Evolutionary conservation across 2,113 vertebrate genomes (phyloP), one percentile per base, ranked within the genome.

Genomic region (Pseudolaguvia tuberculata): DNA sequence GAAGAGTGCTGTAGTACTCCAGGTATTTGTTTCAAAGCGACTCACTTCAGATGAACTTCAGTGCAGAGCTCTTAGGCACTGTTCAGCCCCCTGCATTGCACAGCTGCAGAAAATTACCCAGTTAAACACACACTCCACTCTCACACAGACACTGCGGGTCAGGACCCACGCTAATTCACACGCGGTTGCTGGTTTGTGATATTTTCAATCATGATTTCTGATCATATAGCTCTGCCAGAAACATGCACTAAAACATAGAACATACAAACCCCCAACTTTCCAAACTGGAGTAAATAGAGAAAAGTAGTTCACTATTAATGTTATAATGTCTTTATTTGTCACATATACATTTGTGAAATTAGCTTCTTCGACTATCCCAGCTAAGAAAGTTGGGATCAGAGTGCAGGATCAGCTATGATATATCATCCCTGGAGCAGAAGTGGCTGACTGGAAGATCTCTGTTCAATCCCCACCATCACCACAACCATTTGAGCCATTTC

Each of bases 1-100:
- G 57, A 63, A 70, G 67, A 77, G 75, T 13, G 35, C 67, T 77
- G 56, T 42, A 61, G 75, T 77, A 61, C 48, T 70, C 67, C 75
- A 77, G 75, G 75, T 77, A 77, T 77, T 77, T 77, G 75, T 71
- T 77, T 77, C 75, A 77, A 53, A 71, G 67, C 56, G 70, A 70
- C 47, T 71, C 68, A 77, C 75, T 70, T 77, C 67, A 77, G 57
- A 52, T 77, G 75, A 77, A 70, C 75, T 70, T 70, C 67, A 77
- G 67, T 62, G 31, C 67, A 57, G 67, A 48, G 75, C 75, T 77
- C 67, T 77, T 23, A 53, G 65, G 48, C 17, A 18, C 67, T 62
- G 56, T 53, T 39, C 75, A 55, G 59, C 47, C 31, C 31, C 63
- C 75, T 71, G 67, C 11, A 63, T 59, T 21, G 21, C 48, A 63